Conservation (phyloP, 2,113 vertebrate species). For the Globicephala melas region DNA sequence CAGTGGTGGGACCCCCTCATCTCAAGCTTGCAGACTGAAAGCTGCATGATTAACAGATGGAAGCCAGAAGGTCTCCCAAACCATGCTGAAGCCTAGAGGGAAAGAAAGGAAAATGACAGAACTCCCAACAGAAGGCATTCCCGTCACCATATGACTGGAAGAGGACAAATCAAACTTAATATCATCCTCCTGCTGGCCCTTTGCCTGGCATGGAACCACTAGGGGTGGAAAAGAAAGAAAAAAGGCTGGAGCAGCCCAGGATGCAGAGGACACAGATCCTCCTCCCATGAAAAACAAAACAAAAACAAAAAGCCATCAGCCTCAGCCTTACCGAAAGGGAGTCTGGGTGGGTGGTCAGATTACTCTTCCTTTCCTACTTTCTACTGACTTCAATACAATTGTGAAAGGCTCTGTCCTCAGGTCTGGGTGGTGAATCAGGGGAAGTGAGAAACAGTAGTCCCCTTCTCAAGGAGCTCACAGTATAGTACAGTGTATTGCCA, state of each 20-base stretch:
- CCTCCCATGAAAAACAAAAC: not conserved
- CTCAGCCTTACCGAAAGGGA: not conserved
- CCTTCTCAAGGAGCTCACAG: not conserved
- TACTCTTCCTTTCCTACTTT: not conserved
- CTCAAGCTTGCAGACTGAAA: not conserved
- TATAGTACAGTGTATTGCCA: not conserved
- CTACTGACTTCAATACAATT: not conserved
- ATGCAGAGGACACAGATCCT: not conserved
- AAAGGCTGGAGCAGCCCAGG: not conserved
- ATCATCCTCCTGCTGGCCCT: not conserved
- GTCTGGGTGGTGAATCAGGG: not conserved
- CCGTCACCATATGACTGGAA: not conserved
- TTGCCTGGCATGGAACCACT: not conserved
- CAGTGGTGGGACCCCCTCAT: not conserved
- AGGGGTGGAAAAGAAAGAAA: not conserved
- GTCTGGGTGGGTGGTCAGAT: not conserved
- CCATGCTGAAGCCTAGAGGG: not conserved
- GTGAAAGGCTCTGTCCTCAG: not conserved
- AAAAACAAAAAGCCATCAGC: not conserved
- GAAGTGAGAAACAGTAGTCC: not conserved
- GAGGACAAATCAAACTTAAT: not conserved
- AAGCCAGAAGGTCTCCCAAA: not conserved
- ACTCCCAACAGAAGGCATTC: not conserved
- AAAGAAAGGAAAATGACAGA: not conserved
- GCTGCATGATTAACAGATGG: not conserved